Conservation (phyloP, 2,888 invertebrate genomes). For the Melieria picta region DNA sequence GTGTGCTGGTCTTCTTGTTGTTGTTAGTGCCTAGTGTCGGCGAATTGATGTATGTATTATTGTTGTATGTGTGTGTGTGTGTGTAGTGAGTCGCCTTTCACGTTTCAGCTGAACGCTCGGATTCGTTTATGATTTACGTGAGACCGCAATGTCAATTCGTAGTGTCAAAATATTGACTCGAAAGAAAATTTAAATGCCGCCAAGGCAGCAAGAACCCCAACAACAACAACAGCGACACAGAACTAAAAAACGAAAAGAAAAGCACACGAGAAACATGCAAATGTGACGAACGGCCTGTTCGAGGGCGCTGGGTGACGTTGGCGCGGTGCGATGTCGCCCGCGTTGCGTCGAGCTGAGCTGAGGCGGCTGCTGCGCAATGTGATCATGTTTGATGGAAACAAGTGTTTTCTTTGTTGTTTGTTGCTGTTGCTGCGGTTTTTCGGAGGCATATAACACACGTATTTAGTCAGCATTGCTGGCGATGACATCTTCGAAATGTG, state of each 20-base stretch:
- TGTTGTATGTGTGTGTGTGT: no score
- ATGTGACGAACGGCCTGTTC: conserved; percentile 1
- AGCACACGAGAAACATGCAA: background rate
- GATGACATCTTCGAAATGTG: no score
- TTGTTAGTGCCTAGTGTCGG: no score
- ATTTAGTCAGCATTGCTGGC: no score
- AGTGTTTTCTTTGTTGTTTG: conserved; percentile 3
- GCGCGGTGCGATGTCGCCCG: no score
- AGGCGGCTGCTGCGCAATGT: no score
- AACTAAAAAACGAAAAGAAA: background rate
- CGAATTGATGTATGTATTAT: no score
- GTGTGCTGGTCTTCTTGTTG: no score
- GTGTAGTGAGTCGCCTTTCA: background rate
- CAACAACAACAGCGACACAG: background rate
- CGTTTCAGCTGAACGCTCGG: conserved; percentile 33
- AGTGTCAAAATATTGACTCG: conserved; percentile 55
- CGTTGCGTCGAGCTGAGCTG: no score
- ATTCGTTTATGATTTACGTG: conserved; percentile 47
- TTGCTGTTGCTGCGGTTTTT: conserved; percentile 2
- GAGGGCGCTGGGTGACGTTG: no score
- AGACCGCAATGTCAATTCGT: conserved; percentile 44
- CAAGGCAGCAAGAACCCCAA: background rate
- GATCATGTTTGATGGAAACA: background rate
- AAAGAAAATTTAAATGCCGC: conserved; percentile 41
- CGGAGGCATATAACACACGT: background rate